Base-by-base conservation (phyloP, 2,888 invertebrate genomes). In the Epinotia bilunana region DNA sequence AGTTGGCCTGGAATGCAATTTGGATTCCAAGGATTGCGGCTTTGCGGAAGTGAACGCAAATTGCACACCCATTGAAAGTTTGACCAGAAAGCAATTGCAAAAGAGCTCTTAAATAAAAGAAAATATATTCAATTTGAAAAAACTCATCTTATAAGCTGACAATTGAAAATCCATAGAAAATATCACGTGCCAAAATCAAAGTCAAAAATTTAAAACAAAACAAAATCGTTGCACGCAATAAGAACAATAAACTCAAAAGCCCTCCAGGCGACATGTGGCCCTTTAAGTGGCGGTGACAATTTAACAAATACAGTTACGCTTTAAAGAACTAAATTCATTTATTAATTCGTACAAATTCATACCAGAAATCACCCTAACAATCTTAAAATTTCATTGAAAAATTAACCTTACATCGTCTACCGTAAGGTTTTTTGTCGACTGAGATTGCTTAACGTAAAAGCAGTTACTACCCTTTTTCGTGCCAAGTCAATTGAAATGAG, bases 211-310 rank as follows among this genome's bases (percentile, higher is more conserved):
- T 81, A 82, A 85, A 79, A 73, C 67, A 65, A 74, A 71, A 65
- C 60, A 58, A 23, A 72, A 60, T 72, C 49, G 33, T 20, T 55
- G 61, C 78, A 80, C 80, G 84, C 80, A 83, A 85, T 84, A 83
- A 80, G 82, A 86, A 90, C 88, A 92, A 91, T 87, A 86, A 87
- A 87, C 81, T 88, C 82, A 84, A 92, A 88, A 89, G 88, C 91
- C 88, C 93, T 94, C 80, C 78, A 90, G 87, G 89, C 92, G 93
- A 93, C 93, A 94, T 94, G 93, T 94, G 93, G 92, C 93, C 87
- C 86, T 87, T 88, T 90, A 92, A 93, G 93, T 93, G 92, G 91
- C 87, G 91, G 92, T 92, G 93, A 93, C 93, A 93, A 91, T 91
- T 89, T 89, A 89, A 92, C 91, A 93, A 93, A 93, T 93, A 93